These are phyloP conservation scores for Cataglyphis altisquamis DNA, from an alignment of 2,888 invertebrate species.

Conservation along the genomic window DNA sequence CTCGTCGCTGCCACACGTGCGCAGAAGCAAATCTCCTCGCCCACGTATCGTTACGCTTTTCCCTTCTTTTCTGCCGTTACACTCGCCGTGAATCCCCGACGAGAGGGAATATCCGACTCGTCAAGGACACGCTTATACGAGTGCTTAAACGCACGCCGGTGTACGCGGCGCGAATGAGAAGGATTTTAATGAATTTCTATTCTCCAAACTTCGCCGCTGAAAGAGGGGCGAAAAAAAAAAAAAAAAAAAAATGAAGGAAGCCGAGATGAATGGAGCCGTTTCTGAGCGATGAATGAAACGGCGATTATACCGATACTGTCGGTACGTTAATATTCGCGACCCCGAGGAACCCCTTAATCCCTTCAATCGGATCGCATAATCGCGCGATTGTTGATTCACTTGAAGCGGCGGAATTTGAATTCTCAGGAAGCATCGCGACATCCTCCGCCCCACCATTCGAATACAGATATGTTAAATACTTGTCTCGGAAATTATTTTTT, in stretches of 20 bases:
- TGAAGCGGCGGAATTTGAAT: not conserved
- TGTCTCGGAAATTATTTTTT: not conserved
- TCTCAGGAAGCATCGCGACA: not conserved
- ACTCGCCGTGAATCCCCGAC: slow-evolving; percentile 66
- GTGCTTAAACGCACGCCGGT: slow-evolving; percentile 10
- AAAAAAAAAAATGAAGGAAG: not conserved
- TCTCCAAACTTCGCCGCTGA: not conserved
- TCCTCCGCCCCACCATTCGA: not conserved
- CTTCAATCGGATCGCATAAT: slow-evolving; percentile 27
- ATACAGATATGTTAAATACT: not conserved
- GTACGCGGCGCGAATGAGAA: slow-evolving; percentile 12
- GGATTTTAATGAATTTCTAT: slow-evolving; percentile 25
- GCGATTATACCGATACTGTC: slow-evolving; percentile 1
- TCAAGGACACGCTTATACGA: slow-evolving; percentile 62
- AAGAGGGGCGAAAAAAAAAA: not conserved
- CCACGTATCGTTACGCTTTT: slow-evolving; percentile 59
- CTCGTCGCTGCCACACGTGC: not conserved
- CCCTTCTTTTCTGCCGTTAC: slow-evolving; percentile 59
- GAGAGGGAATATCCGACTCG: slow-evolving; percentile 56
- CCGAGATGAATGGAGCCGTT: not conserved
- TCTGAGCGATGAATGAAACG: slow-evolving; percentile 10
- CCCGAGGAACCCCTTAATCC: not conserved
- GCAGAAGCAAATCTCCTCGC: not conserved
- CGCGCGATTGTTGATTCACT: not conserved
- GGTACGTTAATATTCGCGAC: slow-evolving; percentile 2